phyloP scores from a whole-genome alignment of 2,797 vertebrate genomes.

The Micromesistius poutassou region DNA sequence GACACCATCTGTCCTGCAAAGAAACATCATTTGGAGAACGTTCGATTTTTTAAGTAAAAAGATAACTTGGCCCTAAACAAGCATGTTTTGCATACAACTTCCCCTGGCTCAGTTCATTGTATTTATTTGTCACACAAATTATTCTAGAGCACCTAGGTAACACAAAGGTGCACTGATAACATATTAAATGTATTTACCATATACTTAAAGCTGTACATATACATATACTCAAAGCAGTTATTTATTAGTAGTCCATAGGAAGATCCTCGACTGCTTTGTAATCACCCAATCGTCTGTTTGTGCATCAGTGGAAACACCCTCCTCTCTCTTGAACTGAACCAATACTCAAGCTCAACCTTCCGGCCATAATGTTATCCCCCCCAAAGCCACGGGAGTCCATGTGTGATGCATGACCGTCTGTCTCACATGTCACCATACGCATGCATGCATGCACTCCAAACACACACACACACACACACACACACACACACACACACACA shows the following conservation, averaged over 20 bases:
- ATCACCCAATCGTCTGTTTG: background rate
- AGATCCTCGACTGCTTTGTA: background rate
- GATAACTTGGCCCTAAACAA: background rate
- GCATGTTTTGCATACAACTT: background rate
- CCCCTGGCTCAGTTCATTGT: background rate
- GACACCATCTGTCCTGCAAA: background rate
- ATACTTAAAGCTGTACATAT: background rate
- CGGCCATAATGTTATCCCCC: background rate
- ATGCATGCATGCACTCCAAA: no score
- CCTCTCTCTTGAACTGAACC: background rate
- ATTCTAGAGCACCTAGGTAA: background rate
- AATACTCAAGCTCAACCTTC: background rate
- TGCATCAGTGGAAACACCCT: background rate
- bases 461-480: no score
- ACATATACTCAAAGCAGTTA: background rate
- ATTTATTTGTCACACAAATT: background rate
- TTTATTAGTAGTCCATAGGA: background rate
- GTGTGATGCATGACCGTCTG: conserved; percentile 3
- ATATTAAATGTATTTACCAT: background rate
- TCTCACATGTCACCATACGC: background rate
- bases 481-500: conserved; percentile 1
- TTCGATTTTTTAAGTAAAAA: background rate
- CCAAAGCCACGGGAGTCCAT: background rate
- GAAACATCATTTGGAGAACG: background rate
- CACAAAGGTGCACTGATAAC: background rate